phyloP scores from a whole-genome alignment of 2,113 vertebrate species.

The Jacana jacana region DNA sequence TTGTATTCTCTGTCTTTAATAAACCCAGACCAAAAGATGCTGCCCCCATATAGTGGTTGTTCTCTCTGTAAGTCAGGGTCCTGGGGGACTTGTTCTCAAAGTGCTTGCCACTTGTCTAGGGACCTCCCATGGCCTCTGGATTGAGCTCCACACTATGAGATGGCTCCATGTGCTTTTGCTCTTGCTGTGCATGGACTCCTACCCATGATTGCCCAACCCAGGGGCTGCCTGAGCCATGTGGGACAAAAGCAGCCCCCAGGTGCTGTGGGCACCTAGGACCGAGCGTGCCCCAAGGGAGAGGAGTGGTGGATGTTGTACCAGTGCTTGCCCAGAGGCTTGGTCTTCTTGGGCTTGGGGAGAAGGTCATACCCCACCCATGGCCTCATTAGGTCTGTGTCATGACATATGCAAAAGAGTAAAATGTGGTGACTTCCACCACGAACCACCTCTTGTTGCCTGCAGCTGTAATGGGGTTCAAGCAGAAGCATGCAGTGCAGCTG shows the following conservation, averaged over 20 bases:
- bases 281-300: neutral
- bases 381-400: neutral
- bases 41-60: neutral
- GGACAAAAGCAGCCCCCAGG: neutral
- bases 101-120: accelerated
- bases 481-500: neutral
- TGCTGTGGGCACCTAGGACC: neutral
- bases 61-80: accelerated
- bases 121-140: neutral
- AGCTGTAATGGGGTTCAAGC: neutral
- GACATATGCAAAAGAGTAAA: neutral
- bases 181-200: accelerated
- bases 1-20: slow-evolving; percentile 40
- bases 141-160: accelerated
- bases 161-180: neutral
- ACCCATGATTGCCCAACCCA: neutral
- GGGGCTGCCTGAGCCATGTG: neutral
- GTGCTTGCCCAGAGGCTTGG: neutral
- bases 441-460: neutral
- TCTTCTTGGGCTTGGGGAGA: neutral
- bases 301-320: neutral
- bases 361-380: neutral
- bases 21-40: slow-evolving; percentile 11
- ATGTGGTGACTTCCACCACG: accelerated
- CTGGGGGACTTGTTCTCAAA: accelerated